A percentile compares a stretch with the other conserved stretches of the same genome.
phyloP scores from a whole-genome alignment of 2,888 invertebrate genomes.

The Perizoma affinitatum region DNA sequence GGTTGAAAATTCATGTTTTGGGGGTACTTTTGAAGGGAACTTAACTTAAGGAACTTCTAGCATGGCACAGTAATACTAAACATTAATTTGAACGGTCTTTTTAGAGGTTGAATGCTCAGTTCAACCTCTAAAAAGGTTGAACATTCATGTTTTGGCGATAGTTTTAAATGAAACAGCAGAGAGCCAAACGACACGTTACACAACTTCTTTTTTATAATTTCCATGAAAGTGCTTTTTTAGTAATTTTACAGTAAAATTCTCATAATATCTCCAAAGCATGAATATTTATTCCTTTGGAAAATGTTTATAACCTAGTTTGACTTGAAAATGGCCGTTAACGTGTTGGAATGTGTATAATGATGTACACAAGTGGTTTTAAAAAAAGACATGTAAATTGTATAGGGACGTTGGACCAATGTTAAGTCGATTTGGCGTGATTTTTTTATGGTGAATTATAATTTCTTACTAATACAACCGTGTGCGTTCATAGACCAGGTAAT shows the following conservation, averaged over 20 bases:
- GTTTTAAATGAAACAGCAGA: too few relatives aligned
- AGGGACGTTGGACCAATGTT: conserved; percentile 74
- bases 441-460: conserved; percentile 12
- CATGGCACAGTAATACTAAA: too few relatives aligned
- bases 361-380: conserved; percentile 46
- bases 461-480: conserved; percentile 18
- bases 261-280: conserved; percentile 5
- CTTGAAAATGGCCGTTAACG: conserved; percentile 19
- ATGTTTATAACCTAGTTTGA: conserved; percentile 14
- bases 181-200: too few relatives aligned
- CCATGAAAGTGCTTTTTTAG: too few relatives aligned
- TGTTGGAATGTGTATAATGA: conserved; percentile 26
- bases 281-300: conserved; percentile 8
- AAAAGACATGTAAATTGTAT: conserved; percentile 74
- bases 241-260: too few relatives aligned
- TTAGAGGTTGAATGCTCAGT: not conserved
- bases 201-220: too few relatives aligned
- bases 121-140: too few relatives aligned
- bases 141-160: conserved; percentile 4
- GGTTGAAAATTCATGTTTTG: conserved; percentile 14
- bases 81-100: not conserved
- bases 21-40: not conserved
- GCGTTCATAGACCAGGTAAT: too few relatives aligned
- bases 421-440: conserved; percentile 55
- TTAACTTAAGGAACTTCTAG: too few relatives aligned